Evolutionary conservation across 1,140 invertebrate species (phyloP), one percentile per base, ranked within the genome.

Genomic region (Anastatus disparis): DNA sequence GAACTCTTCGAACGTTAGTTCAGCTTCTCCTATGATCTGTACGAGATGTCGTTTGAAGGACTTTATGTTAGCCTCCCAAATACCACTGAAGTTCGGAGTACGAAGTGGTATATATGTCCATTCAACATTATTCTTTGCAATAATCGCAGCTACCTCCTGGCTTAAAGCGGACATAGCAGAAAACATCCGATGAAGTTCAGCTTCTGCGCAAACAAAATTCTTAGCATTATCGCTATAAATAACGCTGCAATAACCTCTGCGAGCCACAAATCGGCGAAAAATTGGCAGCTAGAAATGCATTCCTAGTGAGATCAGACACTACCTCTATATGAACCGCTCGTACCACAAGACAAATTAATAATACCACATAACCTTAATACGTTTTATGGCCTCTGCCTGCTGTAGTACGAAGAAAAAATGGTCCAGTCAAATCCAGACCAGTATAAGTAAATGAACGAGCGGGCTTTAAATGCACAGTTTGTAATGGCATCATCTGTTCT

Each of bases 311-410:
- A 74, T 76, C 68, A 9, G 27, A 64, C 0, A 81, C 78, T 6
- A 78, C 2, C 69, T 83, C 79, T n/a, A 84, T 24, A 31, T 81
- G 81, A 9, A 79, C 56, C 3, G 78, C 78, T 69, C 74, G 65
- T 13, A 44, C 35, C 13, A 42, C 52, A 6, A 71, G 17, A 22
- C 63, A 74, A 12, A 71, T 29, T 15, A 71, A 75, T 0, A 73
- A 12, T 1, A 38, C 38, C 20, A 64, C 67, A 64, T 70, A 73
- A 6, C 26, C 46, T 12, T 68, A 71, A 1, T 71, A 42, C 40
- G 6, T 42, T 24, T 38, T 73, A 10, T 15, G 22, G 15, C 69
- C 64, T 8, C 64, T 20, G 24, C 31, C 42, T 59, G 55, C 63
- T 46, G 62, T 74, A 9, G 50, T 74, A 70, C 81, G 83, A 0